phyloP scores from a whole-genome alignment of 2,797 vertebrate species.

The Iguana delicatissima region DNA sequence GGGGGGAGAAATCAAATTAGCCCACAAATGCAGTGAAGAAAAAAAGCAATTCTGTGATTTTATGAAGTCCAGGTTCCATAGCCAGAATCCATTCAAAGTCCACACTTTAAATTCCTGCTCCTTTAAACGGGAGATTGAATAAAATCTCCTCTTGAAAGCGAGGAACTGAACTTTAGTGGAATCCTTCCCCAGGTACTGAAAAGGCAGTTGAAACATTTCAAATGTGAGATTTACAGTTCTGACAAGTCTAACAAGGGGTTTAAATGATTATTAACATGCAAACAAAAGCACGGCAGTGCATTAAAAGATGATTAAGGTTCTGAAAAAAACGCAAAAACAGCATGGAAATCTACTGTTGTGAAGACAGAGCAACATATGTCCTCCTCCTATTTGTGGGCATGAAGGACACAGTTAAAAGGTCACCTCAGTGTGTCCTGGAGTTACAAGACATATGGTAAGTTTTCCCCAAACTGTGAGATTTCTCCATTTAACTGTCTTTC shows the following conservation, averaged over 20 bases:
- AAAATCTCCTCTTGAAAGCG: background rate
- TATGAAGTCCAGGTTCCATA: too few relatives aligned
- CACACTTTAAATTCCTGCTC: background rate
- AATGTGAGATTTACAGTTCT: slow-evolving; percentile 49
- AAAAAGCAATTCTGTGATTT: background rate
- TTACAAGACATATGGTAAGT: slow-evolving; percentile 75
- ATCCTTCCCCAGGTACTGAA: background rate
- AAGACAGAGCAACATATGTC: slow-evolving; percentile 76
- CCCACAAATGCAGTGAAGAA: background rate
- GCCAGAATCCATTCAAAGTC: background rate
- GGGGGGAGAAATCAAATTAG: background rate
- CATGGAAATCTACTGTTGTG: slow-evolving; percentile 72
- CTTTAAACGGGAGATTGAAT: background rate
- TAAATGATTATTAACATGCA: slow-evolving; percentile 76
- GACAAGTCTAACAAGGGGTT: slow-evolving; percentile 77
- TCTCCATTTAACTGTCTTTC: slow-evolving; percentile 58
- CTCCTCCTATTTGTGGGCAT: slow-evolving; percentile 61
- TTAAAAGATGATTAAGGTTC: slow-evolving; percentile 82
- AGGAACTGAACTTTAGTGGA: background rate
- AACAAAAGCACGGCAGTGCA: slow-evolving; percentile 73
- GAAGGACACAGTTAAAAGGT: slow-evolving; percentile 76
- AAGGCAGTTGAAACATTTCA: slow-evolving; percentile 23
- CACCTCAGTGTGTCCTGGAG: slow-evolving; percentile 73
- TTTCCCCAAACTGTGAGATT: slow-evolving; percentile 67
- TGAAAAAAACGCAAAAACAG: slow-evolving; percentile 74